Base-by-base conservation (phyloP, 2,888 invertebrate genomes). In the Stramonita haemastoma region DNA sequence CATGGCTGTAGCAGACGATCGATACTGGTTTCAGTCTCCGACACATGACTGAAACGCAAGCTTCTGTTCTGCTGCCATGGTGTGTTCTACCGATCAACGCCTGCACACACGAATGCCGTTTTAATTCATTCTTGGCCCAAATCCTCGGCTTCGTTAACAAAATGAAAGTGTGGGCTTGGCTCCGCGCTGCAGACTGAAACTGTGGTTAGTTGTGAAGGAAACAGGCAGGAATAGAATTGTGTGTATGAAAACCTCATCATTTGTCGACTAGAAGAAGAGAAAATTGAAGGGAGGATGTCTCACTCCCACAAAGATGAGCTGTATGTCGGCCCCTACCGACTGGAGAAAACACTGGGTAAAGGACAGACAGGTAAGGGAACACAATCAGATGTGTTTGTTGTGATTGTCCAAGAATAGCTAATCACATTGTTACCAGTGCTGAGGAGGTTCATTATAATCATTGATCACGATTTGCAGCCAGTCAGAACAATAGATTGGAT, bases 321-420 rank as follows among this genome's bases (percentile, higher is more conserved):
- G 96, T 99, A 99, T 97, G 99, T 99, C 95, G 99, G 99, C 94
- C 99, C 99, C 91, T 99, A 99, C 97, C 97, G 99, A 96, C 97
- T 99, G 96, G 99, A 99, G 96, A 99, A 99, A 96, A 99, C 99
- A 89, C 97, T 99, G 93, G 99, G 99, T 94, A 99, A 99, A 96
- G 99, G 99, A 93, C 99, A 70, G 26, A 70, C 70, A 70, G 26
- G n/a, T n/a, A 70, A 22, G n/a, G 26, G n/a, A 22, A 70, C 70
- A 70, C 70, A 70, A 22, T n/a, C 22, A n/a, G 26, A 70, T 70
- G 26, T n/a, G n/a, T 70, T 70, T n/a, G n/a, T 70, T 70, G 22
- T 70, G 22, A n/a, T 70, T 22, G 70, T 22, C 46, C 46, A 46
- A 46, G 46, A 46, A 46, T 46, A 46, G 46, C 46, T 46, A 46